These are phyloP conservation scores for Amblyopsis rosae DNA, from an alignment of 2,113 vertebrate species.

Conservation along the genomic window DNA sequence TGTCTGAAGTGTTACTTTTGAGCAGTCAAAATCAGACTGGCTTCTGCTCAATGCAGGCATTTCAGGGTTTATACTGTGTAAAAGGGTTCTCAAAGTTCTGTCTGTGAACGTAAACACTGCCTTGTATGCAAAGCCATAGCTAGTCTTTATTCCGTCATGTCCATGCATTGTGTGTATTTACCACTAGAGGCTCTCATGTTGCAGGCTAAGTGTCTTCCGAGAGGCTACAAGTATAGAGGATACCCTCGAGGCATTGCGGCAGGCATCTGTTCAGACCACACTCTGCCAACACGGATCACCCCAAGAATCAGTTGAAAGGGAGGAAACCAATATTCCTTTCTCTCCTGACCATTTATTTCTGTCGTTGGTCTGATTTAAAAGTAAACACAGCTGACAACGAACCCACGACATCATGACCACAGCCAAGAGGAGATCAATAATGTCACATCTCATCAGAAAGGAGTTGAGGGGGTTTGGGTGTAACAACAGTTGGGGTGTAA, in stretches of 20 bases:
- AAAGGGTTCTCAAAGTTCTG: not conserved
- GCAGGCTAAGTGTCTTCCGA: constrained; percentile 12
- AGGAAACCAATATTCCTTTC: not conserved
- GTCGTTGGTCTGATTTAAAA: not conserved
- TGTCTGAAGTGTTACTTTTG: constrained; percentile 2
- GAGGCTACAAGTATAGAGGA: not conserved
- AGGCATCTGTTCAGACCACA: not conserved
- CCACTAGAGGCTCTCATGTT: constrained; percentile 68
- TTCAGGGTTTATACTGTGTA: not conserved
- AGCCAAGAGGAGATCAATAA: constrained; percentile 23
- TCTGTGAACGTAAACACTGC: not conserved
- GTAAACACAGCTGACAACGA: constrained; percentile 14
- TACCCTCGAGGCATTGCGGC: not conserved
- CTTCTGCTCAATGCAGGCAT: constrained; percentile 14
- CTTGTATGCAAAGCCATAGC: too few relatives aligned
- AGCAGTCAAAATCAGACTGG: constrained; percentile 10
- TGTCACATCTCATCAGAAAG: constrained; percentile 26
- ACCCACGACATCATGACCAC: not conserved
- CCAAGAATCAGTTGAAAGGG: not conserved
- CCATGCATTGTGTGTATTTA: constrained; percentile 35
- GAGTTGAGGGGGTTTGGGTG: constrained; percentile 1
- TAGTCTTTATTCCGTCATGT: not conserved
- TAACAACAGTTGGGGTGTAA: not conserved
- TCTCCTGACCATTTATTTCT: not conserved
- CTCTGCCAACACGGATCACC: not conserved